Percentiles rank a stretch among this genome's conserved stretches.
phyloP scores from a whole-genome alignment of 2,797 vertebrate genomes.

The Meda fulgida region DNA sequence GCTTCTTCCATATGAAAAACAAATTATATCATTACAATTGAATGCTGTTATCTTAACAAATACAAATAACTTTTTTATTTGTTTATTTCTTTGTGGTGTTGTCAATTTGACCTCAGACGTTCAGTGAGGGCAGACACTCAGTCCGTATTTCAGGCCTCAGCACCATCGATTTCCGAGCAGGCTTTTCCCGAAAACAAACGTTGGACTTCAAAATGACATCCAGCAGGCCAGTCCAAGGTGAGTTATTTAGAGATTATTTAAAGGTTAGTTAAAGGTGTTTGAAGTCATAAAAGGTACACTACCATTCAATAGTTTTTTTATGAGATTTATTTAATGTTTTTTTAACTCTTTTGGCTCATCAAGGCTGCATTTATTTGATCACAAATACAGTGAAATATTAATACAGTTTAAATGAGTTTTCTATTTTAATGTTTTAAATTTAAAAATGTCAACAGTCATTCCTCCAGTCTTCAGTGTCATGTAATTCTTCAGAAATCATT shows the following conservation, averaged over 20 bases:
- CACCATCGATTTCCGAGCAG: constrained; percentile 93
- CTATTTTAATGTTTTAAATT: background rate
- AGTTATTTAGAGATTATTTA: constrained; percentile 58
- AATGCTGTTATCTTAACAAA: constrained; percentile 4
- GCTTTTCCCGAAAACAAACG: constrained; percentile 90
- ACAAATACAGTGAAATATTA: background rate
- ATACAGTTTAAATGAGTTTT: background rate
- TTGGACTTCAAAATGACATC: constrained; percentile 91
- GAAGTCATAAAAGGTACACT: background rate
- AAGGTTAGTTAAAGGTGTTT: background rate
- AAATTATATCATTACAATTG: constrained; percentile 8
- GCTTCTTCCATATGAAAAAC: background rate
- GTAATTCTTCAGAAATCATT: background rate
- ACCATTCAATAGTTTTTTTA: background rate
- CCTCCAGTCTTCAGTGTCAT: background rate
- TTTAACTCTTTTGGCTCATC: background rate
- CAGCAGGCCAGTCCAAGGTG: constrained; percentile 93
- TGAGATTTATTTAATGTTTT: background rate
- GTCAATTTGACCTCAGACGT: constrained; percentile 78
- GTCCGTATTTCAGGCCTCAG: constrained; percentile 96
- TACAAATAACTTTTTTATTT: background rate
- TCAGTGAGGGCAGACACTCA: constrained; percentile 92
- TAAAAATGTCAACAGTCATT: background rate
- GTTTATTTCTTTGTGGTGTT: constrained; percentile 9
- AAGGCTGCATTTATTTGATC: background rate